Percentiles rank a stretch among this genome's conserved stretches.
Conservation (phyloP, 2,888 invertebrate species). For the Pollenia labialis region DNA sequence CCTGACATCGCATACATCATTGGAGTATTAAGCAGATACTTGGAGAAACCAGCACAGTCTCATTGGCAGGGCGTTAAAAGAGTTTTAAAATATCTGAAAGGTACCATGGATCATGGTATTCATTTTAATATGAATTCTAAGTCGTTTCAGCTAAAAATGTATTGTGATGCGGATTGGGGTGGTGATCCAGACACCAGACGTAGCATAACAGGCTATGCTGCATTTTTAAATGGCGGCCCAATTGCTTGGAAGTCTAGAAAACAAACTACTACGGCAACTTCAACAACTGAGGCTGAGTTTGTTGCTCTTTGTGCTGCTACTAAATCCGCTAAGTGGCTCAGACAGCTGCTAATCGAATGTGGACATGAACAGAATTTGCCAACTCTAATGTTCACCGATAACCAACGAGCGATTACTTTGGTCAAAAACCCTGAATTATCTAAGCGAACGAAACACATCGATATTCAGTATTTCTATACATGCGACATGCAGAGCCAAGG, state of each 20-base stretch:
- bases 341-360: no score
- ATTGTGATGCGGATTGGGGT: conserved; percentile 36
- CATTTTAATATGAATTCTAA: not conserved
- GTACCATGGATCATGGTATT: not conserved
- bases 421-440: conserved; percentile 30
- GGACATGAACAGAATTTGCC: not conserved
- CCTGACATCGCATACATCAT: conserved; percentile 38
- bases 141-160: not conserved
- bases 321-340: conserved; percentile 18
- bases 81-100: conserved; percentile 28
- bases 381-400: not conserved
- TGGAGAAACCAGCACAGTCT: not conserved
- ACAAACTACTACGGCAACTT: conserved; percentile 28
- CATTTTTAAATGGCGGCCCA: conserved; percentile 36
- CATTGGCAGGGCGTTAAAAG: not conserved
- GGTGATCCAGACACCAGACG: conserved; percentile 9
- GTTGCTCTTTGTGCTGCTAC: conserved; percentile 26
- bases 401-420: not conserved
- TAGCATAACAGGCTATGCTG: conserved; percentile 48
- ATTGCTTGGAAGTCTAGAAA: conserved; percentile 47
- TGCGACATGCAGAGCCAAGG: conserved; percentile 26
- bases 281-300: conserved; percentile 11
- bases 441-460: conserved; percentile 50
- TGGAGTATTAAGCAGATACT: conserved; percentile 33
- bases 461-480: conserved; percentile 48